Conservation (phyloP, 1,140 invertebrate species). For the Atopsyche davidsoni region DNA sequence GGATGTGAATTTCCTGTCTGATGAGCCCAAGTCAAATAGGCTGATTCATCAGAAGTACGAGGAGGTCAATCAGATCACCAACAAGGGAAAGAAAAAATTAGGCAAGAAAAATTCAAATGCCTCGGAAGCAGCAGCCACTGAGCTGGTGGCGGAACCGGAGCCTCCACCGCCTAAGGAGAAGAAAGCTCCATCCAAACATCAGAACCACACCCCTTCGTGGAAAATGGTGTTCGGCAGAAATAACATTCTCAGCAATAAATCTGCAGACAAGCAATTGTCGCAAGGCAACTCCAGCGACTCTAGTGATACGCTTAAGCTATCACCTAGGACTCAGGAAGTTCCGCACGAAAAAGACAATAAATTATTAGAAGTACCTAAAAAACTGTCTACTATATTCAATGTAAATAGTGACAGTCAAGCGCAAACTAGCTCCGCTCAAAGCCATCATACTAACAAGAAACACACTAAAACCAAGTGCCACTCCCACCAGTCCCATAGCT, state of each 20-base stretch:
- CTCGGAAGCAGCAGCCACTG: conserved; percentile 14
- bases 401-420: conserved; percentile 8
- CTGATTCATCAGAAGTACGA: conserved; percentile 22
- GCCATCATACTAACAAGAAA: conserved; percentile 22
- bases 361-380: conserved; percentile 22
- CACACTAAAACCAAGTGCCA: conserved; percentile 24
- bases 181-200: conserved; percentile 10
- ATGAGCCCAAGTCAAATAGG: conserved; percentile 14
- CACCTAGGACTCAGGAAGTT: not conserved
- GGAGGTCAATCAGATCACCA: conserved; percentile 17
- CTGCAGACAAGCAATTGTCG: conserved; percentile 13
- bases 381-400: conserved; percentile 16
- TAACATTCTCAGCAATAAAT: conserved; percentile 9
- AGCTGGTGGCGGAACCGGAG: conserved; percentile 17
- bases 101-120: conserved; percentile 22
- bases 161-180: conserved; percentile 18
- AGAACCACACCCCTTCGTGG: conserved; percentile 12
- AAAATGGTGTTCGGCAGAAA: conserved; percentile 23
- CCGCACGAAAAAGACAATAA: conserved; percentile 21
- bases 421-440: conserved; percentile 6
- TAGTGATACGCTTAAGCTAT: conserved; percentile 18
- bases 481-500: conserved; percentile 18
- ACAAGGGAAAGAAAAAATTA: conserved; percentile 22
- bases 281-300: conserved; percentile 20
- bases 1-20: conserved; percentile 16